These are phyloP conservation scores for Cephalopachus bancanus DNA, from an alignment of 2,797 vertebrate genomes.

Conservation along the genomic window DNA sequence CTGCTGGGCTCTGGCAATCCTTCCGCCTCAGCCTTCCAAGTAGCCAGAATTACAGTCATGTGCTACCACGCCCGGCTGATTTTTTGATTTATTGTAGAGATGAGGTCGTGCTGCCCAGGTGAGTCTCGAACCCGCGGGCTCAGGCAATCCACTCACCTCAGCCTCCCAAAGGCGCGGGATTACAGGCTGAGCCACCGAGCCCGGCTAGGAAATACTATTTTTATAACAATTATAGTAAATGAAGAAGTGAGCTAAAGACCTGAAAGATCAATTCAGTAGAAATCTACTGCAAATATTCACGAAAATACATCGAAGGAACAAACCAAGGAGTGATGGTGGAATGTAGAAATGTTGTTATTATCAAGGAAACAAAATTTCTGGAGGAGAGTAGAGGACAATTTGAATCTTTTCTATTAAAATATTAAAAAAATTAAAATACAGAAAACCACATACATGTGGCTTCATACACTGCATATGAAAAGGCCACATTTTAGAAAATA, in stretches of 20 bases:
- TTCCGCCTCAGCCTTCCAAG: no score
- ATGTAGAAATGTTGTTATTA: not conserved
- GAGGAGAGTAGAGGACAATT: not conserved
- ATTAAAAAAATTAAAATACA: not conserved
- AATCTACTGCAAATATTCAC: not conserved
- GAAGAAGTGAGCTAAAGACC: not conserved
- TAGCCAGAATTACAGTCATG: no score
- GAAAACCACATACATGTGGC: not conserved
- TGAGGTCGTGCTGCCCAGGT: no score
- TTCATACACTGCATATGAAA: not conserved
- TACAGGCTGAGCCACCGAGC: no score
- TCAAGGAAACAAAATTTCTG: not conserved
- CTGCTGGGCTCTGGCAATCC: no score
- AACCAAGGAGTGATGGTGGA: not conserved
- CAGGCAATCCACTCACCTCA: no score
- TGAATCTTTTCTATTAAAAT: slow-evolving; percentile 2
- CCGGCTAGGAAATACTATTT: not conserved
- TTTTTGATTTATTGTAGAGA: no score
- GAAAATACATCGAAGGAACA: not conserved
- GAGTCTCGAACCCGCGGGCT: no score
- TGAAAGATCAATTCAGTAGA: not conserved
- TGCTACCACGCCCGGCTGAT: no score
- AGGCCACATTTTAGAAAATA: slow-evolving; percentile 11
- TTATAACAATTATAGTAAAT: not conserved
- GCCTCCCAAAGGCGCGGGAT: no score